Percentiles rank a stretch among this genome's conserved stretches.
Conservation (phyloP, 2,888 invertebrate species). For the Carterocephalus palaemon region DNA sequence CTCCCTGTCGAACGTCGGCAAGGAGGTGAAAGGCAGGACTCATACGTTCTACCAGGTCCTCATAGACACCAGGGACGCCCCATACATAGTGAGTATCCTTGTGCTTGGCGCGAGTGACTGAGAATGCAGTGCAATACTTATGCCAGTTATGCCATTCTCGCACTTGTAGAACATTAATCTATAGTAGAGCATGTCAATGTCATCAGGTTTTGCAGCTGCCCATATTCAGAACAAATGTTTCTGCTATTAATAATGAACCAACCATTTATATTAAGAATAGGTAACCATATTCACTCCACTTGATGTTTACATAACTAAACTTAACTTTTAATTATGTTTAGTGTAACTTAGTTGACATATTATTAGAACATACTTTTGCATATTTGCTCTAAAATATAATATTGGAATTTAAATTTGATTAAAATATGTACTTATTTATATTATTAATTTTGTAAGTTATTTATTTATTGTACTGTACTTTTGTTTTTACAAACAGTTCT, state of each 20-base stretch:
- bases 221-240: slow-evolving; percentile 9
- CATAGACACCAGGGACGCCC: slow-evolving; percentile 97
- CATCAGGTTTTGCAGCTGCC: slow-evolving; percentile 12
- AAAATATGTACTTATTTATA: too few species aligned
- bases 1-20: slow-evolving; percentile 80
- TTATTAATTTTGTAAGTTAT: too few species aligned
- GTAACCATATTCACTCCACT: too few species aligned
- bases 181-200: slow-evolving; percentile 18
- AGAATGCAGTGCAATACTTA: not conserved
- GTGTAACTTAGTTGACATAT: slow-evolving; percentile 5
- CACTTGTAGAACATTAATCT: slow-evolving; percentile 3
- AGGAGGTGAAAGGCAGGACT: slow-evolving; percentile 93
- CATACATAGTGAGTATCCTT: slow-evolving; percentile 89
- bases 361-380: not conserved
- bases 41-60: slow-evolving; percentile 98
- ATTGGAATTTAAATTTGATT: too few species aligned
- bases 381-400: too few species aligned
- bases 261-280: too few species aligned
- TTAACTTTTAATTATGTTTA: not conserved
- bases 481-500: too few species aligned
- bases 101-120: not conserved
- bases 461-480: too few species aligned
- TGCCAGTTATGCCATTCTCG: not conserved
- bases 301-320: too few species aligned
- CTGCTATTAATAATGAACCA: too few species aligned